Evolutionary conservation across 2,113 vertebrate genomes (phyloP), one percentile per base, ranked within the genome.

Genomic region (Corythornis madagascariensis): DNA sequence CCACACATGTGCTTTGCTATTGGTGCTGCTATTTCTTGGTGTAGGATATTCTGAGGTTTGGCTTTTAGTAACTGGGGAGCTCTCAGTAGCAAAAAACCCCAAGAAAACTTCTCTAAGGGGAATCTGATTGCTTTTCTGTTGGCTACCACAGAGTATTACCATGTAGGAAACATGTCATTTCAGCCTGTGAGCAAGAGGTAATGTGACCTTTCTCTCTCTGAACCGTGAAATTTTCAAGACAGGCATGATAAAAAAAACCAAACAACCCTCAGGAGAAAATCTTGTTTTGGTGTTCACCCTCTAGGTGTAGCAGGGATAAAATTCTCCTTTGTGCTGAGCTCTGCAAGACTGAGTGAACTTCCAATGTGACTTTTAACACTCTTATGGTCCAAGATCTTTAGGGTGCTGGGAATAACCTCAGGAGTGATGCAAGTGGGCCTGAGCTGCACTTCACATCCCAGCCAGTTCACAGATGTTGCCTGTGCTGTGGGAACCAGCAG

Each of bases 1-100:
- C 20, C 16, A 12, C 0, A 0, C 1, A 2, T 48, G 8, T 61
- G 50, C 26, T 28, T 64, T 43, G 25, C 8, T 50, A 0, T 42
- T 53, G 20, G 13, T 86, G 56, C n/a, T 5, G 14, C 21, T 48
- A 13, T 20, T 50, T 10, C 42, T 75, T 61, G 42, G 47, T 57
- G 42, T 43, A 56, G 24, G 5, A 72, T 88, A 9, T 88, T 61
- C 38, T 69, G 67, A 65, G 21, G 24, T 52, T 72, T 82, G 53
- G 40, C 16, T 69, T 82, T 52, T 59, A 31, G 25, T 71, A 40
- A 45, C 11, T 26, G 10, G 5, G 55, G 9, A 85, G 19, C 28
- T 82, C 11, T 5, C 38, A n/a, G 47, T 5, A 63, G n/a, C 4
- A 10, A 65, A 33, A 79, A 72, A 8, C 59, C 29, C 20, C 18